Percentiles rank a stretch among this genome's conserved stretches.
These are phyloP conservation scores for Hippocampus kuda DNA, from an alignment of 2,797 vertebrate species.

Conservation along the genomic window DNA sequence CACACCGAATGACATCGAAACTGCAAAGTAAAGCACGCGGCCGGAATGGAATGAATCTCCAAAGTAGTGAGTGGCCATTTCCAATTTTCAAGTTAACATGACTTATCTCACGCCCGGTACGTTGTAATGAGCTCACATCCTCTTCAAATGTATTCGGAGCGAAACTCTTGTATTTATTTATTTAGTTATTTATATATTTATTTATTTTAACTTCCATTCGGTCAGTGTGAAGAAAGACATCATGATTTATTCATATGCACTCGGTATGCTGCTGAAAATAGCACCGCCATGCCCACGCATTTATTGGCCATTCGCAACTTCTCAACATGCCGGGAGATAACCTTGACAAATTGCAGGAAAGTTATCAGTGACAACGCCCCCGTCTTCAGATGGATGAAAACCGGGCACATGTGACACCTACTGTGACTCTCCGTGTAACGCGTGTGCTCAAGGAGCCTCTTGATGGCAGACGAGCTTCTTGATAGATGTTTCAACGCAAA, in stretches of 20 bases:
- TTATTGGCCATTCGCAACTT: slow-evolving; percentile 14
- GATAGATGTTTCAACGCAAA: not conserved
- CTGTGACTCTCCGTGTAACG: not conserved
- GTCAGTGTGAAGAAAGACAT: not conserved
- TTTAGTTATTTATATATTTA: no score
- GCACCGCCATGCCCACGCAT: slow-evolving; percentile 8
- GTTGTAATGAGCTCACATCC: not conserved
- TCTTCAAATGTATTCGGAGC: not conserved
- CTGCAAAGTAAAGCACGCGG: not conserved
- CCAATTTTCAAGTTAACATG: not conserved
- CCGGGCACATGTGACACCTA: slow-evolving; percentile 8
- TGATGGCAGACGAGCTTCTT: not conserved
- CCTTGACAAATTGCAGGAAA: slow-evolving; percentile 14
- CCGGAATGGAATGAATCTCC: not conserved
- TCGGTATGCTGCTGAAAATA: not conserved
- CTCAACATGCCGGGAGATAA: slow-evolving; percentile 20
- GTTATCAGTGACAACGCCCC: slow-evolving; percentile 29
- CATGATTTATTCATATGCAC: not conserved
- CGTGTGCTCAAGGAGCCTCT: not conserved
- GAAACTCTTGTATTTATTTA: no score
- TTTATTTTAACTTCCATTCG: not conserved
- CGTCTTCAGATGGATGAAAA: slow-evolving; percentile 34
- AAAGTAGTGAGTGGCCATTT: not conserved
- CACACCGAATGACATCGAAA: not conserved
- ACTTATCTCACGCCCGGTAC: not conserved